Base-by-base conservation (phyloP, 1,140 invertebrate species). In the Drosophila carrolli region DNA sequence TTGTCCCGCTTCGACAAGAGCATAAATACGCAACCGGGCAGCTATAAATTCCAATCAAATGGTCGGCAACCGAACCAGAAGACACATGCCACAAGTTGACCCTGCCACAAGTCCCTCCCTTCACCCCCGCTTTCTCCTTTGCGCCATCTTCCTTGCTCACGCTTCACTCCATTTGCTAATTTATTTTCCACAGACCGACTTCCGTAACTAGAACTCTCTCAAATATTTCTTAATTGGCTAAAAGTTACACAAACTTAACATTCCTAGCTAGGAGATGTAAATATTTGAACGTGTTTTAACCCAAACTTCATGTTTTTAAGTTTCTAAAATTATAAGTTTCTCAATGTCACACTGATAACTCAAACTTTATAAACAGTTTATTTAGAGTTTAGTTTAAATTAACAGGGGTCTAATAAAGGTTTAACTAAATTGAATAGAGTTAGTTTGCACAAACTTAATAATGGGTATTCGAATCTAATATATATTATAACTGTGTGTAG, bases 21-120 rank as follows among this genome's bases (percentile, higher is more conserved):
- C 60, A 83, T 63, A 78, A 73, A 76, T 58, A 50, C 60, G 37
- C 65, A 65, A 37, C 51, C 35, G 41, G 53, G 57, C 38, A 75
- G 54, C 76, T 71, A 88, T 88, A 88, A 88, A 88, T 88, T 88
- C 83, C 84, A 88, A 88, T 88, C 78, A 88, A 88, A 79, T 55
- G 59, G 51, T 44, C 53, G 63, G 61, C 16, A 59, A 67, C 50
- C 29, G 48, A 65, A 47, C 51, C 46, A 67, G 55, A 70, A 81
- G 67, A 27, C 71, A 61, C 63, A 32, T 75, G 60, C 71, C 54
- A 59, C 43, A 75, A 54, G 29, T 56, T 76, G 73, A 68, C 73
- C 73, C 74, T 60, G 73, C 75, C 44, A 23, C 55, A 51, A 48
- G 57, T 23, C 41, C 14, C 10, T 32, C 29, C 5, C 23, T 37